Percentiles rank a stretch among this genome's conserved stretches.
Evolutionary conservation across 2,888 invertebrate species (phyloP).

Genomic region (Zele albiditarsus): DNA sequence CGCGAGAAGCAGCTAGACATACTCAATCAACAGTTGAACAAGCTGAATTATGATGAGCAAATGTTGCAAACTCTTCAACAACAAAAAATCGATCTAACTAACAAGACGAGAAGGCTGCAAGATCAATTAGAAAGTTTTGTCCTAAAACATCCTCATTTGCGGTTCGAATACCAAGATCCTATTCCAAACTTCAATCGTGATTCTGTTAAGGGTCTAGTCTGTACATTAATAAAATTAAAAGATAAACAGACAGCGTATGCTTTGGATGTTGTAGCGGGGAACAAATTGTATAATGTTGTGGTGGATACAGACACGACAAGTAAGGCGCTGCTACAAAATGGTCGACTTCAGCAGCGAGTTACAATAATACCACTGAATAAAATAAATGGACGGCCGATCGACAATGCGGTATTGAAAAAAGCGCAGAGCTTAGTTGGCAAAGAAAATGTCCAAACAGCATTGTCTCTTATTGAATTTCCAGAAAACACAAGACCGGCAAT

Average conservation of each 20-base stretch:
- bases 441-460: conserved; percentile 87
- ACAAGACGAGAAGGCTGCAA: conserved; percentile 75
- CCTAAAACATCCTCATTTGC: conserved; percentile 75
- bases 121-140: conserved; percentile 78
- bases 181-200: conserved; percentile 80
- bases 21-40: conserved; percentile 75
- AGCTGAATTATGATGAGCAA: conserved; percentile 78
- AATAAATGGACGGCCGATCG: conserved; percentile 81
- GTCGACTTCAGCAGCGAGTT: conserved; percentile 84
- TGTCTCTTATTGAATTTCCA: conserved; percentile 85
- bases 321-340: conserved; percentile 87
- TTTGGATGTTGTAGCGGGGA: conserved; percentile 89
- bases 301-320: conserved; percentile 90
- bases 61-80: conserved; percentile 75
- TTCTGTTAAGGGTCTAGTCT: conserved; percentile 85
- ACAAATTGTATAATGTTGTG: conserved; percentile 89
- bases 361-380: conserved; percentile 95
- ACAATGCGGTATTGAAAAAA: conserved; percentile 75
- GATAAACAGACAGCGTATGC: conserved; percentile 84
- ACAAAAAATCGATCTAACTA: conserved; percentile 74
- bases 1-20: conserved; percentile 76
- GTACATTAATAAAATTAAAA: conserved; percentile 83
- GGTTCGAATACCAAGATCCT: conserved; percentile 87
- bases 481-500: conserved; percentile 82
- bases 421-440: conserved; percentile 86